A percentile compares a stretch with the other conserved stretches of the same genome.
phyloP scores from a whole-genome alignment of 35 echinoderm and acorn worm species.

The Amphiura filiformis region DNA sequence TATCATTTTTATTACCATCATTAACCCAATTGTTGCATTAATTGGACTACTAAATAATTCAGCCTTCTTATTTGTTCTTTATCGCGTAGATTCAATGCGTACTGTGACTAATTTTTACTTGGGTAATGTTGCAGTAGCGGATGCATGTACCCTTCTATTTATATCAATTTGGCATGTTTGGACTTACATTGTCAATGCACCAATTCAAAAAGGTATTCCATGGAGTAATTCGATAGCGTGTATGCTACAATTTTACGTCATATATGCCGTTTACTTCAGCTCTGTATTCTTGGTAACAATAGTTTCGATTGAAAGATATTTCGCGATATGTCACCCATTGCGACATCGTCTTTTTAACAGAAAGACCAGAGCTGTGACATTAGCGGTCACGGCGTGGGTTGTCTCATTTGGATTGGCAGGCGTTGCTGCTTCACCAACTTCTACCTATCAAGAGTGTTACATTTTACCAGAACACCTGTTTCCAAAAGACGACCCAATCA shows the following conservation, averaged over 20 bases:
- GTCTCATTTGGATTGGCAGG: background rate
- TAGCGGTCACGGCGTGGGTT: background rate
- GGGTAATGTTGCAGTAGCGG: background rate
- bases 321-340: background rate
- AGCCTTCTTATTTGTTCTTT: background rate
- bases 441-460: background rate
- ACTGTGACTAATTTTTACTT: background rate
- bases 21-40: background rate
- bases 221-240: background rate
- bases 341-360: background rate
- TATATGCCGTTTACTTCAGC: background rate
- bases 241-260: background rate
- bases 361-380: background rate
- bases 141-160: background rate
- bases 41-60: background rate
- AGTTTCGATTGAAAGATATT: background rate
- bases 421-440: too few species aligned
- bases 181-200: background rate
- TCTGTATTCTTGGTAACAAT: background rate
- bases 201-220: background rate
- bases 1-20: background rate
- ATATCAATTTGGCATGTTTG: background rate
- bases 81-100: background rate
- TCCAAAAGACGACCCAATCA: background rate
- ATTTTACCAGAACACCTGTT: background rate